Percentiles rank a stretch among this genome's conserved stretches.
Evolutionary conservation across 2,888 invertebrate species (phyloP).

Genomic region (Smittia sp.): DNA sequence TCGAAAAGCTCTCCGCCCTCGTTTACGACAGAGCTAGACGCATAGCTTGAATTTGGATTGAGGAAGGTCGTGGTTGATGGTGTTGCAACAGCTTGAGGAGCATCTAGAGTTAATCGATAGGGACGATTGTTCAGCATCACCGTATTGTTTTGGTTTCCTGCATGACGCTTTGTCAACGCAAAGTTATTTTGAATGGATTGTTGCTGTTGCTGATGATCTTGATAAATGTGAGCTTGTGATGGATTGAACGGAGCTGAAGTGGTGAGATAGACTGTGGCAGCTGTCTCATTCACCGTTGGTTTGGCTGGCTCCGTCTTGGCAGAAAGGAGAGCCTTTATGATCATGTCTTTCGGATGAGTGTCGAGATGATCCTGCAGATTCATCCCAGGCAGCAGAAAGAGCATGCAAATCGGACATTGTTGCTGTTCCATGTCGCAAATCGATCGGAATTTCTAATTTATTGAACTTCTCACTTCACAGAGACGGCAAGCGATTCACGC

Average conservation of each 20-base stretch:
- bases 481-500: neutral
- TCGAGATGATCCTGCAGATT: constrained; percentile 75
- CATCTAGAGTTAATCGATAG: constrained; percentile 34
- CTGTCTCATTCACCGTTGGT: neutral
- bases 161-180: constrained; percentile 14
- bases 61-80: constrained; percentile 37
- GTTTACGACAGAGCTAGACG: neutral
- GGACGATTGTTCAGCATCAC: constrained; percentile 24
- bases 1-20: neutral
- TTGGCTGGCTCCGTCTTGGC: neutral
- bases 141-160: neutral
- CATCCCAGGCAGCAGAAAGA: constrained; percentile 79
- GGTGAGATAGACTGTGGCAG: constrained; percentile 33
- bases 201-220: constrained; percentile 54
- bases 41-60: constrained; percentile 18
- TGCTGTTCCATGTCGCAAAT: constrained; percentile 48
- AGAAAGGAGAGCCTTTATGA: constrained; percentile 72
- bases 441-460: constrained; percentile 8
- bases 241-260: constrained; percentile 24
- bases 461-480: neutral
- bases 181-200: constrained; percentile 15
- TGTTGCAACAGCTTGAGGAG: neutral
- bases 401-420: constrained; percentile 80
- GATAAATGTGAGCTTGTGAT: constrained; percentile 50
- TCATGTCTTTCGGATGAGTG: constrained; percentile 85